Base-by-base conservation (phyloP, 2,888 invertebrate species). In the Thysanoteuthis rhombus region DNA sequence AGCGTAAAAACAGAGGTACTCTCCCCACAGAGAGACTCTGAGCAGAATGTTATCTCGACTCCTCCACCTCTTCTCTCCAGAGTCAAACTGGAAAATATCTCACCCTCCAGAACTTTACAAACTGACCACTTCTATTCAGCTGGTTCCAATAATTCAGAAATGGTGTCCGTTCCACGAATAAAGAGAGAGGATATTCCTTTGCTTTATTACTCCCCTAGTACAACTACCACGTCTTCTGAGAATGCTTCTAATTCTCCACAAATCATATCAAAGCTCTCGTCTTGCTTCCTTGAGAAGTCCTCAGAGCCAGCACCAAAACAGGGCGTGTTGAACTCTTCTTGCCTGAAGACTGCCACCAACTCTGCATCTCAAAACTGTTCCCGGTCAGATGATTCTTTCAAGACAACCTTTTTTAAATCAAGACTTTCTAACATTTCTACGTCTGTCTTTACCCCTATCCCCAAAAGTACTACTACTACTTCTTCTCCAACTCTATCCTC, bases 1-100 rank as follows among this genome's bases (percentile, higher is more conserved):
- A 92, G 22, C 38, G 32, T 92, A 39, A 92, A 92, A 92, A n/a
- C 45, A 10, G 92, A 92, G 36, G 92, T 92, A n/a, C 45, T 92
- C n/a, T 92, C 92, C 5, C 92, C 92, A 1, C 39, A 92, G 45
- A n/a, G 92, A 32, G 92, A 92, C 32, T 92, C 92, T 5, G 40
- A 92, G 5, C 92, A 92, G 28, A 92, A 92, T 10, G 42, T 92
- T 12, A 40, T 92, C 40, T 75, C n/a, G 12, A 75, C 75, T 36
- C 45, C 45, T 92, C 92, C 92, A 12, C 92, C 92, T n/a, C 92
- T 45, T 28, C 45, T 92, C 39, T 45, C 92, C n/a, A 92, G 39
- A 36, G 22, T 92, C 12, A 92, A 42, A 32, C 19, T 92, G 32
- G 92, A 42, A 92, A 45, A n/a, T 42, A 19, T n/a, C 45, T 32